Conservation (phyloP, 2,113 vertebrate genomes). For the Garra rufa region DNA sequence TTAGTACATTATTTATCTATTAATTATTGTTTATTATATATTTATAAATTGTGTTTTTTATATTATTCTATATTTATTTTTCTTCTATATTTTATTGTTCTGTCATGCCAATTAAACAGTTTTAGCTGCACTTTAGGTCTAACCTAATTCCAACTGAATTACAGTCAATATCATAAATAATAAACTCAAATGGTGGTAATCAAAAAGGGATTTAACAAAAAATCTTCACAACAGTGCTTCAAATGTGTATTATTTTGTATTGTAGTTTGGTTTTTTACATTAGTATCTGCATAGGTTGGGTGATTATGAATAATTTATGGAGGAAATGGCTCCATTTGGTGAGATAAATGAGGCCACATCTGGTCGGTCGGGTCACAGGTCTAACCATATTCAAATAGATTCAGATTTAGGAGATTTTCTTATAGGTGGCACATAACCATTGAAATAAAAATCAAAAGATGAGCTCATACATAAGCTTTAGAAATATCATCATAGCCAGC, state of each 20-base stretch:
- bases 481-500: constrained; percentile 67
- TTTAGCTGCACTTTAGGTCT: neutral
- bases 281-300: neutral
- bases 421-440: constrained; percentile 48
- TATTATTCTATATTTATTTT: too few species aligned
- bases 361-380: constrained; percentile 20
- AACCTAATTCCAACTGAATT: too few species aligned
- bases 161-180: too few species aligned
- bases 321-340: neutral
- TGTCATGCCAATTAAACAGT: neutral
- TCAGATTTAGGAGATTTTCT: constrained; percentile 66
- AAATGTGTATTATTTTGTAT: neutral
- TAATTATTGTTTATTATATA: neutral
- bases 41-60: too few species aligned
- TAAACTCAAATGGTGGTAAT: too few species aligned
- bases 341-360: constrained; percentile 17
- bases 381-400: constrained; percentile 57
- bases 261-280: neutral
- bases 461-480: constrained; percentile 47
- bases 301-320: constrained; percentile 1
- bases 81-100: neutral
- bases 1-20: neutral
- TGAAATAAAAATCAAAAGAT: constrained; percentile 32
- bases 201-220: neutral
- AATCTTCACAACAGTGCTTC: neutral